Conservation (phyloP, 2,797 vertebrate species). For the Syngnathus acus region DNA sequence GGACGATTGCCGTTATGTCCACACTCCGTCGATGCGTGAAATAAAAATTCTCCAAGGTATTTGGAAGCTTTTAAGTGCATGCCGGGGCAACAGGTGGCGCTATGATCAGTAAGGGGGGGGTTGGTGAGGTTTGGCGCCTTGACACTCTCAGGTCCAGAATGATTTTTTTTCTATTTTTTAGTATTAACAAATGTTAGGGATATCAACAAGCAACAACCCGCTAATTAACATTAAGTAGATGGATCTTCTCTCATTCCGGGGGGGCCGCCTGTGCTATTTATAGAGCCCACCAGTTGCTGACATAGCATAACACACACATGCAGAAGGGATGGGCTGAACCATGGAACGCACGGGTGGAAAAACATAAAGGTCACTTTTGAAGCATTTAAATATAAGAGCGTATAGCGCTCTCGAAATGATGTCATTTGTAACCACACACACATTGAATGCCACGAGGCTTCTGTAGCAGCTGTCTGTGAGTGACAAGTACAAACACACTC, state of each 20-base stretch:
- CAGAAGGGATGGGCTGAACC: constrained; percentile 49
- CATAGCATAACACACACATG: constrained; percentile 35
- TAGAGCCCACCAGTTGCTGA: constrained; percentile 49
- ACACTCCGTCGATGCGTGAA: neutral
- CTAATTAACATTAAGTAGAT: neutral
- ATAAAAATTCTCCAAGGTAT: neutral
- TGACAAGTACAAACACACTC: neutral
- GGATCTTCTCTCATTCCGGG: constrained; percentile 19
- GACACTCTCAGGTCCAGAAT: constrained; percentile 39
- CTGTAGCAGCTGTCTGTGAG: constrained; percentile 31
- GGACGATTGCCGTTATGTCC: neutral
- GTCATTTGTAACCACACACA: constrained; percentile 11
- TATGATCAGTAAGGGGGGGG: constrained; percentile 15
- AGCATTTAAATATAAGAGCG: too few relatives aligned
- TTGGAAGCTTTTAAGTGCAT: neutral
- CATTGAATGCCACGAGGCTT: too few relatives aligned
- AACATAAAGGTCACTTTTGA: neutral
- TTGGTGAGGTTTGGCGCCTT: constrained; percentile 35
- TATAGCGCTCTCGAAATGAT: too few relatives aligned
- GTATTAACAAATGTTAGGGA: too few relatives aligned
- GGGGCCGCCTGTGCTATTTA: constrained; percentile 27
- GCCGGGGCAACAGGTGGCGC: constrained; percentile 1
- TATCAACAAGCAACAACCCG: too few relatives aligned
- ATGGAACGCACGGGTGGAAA: constrained; percentile 46
- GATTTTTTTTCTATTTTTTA: too few relatives aligned